These are phyloP conservation scores for Rhagologus leucostigma DNA, from an alignment of 2,113 vertebrate species.

Conservation along the genomic window DNA sequence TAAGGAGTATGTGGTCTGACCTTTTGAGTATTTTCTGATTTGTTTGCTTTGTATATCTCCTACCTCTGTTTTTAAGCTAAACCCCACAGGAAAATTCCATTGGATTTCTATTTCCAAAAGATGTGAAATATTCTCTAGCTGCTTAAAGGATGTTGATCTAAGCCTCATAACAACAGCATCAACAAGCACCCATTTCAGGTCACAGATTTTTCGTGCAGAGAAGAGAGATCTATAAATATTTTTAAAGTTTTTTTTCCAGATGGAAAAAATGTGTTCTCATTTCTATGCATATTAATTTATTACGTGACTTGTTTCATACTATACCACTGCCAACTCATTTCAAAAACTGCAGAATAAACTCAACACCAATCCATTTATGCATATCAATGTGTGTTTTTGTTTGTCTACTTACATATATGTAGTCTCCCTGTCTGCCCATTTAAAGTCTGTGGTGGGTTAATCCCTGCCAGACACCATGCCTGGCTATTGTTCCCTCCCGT, in stretches of 20 bases:
- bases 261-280: background rate
- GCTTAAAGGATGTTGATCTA: background rate
- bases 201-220: background rate
- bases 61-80: background rate
- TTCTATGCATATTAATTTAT: background rate
- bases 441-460: background rate
- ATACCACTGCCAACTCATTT: background rate
- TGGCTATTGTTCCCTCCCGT: background rate
- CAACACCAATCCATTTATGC: background rate
- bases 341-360: background rate
- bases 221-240: background rate
- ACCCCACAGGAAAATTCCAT: background rate
- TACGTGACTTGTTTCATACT: background rate
- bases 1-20: background rate
- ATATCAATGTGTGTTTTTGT: background rate
- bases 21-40: background rate
- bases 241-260: background rate
- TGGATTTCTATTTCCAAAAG: background rate
- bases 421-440: background rate
- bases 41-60: background rate
- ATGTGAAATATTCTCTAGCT: background rate
- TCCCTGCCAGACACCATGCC: accelerated
- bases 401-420: background rate
- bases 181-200: background rate
- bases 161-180: background rate